Evolutionary conservation across 2,113 vertebrate genomes (phyloP).

Genomic region (Neotragus moschatus): DNA sequence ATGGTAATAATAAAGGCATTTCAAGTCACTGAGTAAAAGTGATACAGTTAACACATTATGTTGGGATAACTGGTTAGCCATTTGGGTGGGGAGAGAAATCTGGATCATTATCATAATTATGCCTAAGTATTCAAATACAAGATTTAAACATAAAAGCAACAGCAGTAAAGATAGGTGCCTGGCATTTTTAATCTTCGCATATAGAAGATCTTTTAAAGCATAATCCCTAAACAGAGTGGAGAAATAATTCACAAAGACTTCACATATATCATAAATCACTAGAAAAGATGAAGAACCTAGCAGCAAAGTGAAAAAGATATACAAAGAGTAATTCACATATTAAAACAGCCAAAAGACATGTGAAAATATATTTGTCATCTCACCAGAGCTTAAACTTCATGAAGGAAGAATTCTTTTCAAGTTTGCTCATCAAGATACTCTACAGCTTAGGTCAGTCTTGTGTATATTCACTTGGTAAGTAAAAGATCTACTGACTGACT

Average conservation of each 20-base stretch:
- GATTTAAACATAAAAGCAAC: background rate
- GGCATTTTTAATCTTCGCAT: slow-evolving; percentile 4
- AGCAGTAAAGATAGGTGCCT: background rate
- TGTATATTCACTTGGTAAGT: background rate
- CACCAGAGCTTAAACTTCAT: background rate
- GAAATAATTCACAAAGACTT: background rate
- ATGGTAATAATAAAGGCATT: background rate
- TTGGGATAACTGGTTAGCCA: background rate
- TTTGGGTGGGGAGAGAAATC: background rate
- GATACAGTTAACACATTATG: background rate
- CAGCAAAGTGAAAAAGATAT: background rate
- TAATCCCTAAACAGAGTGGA: background rate
- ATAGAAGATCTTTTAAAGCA: background rate
- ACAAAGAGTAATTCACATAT: background rate
- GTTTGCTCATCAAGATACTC: background rate
- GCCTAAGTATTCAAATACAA: background rate
- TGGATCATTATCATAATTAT: slow-evolving; percentile 13
- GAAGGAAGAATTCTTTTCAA: background rate
- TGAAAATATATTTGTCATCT: background rate
- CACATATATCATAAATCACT: background rate
- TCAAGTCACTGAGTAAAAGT: slow-evolving; percentile 1
- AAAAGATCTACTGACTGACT: background rate
- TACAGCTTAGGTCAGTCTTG: background rate
- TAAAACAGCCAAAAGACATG: background rate
- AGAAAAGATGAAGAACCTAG: background rate